phyloP scores from a whole-genome alignment of 2,888 invertebrate species.

The Drosophila siamana region DNA sequence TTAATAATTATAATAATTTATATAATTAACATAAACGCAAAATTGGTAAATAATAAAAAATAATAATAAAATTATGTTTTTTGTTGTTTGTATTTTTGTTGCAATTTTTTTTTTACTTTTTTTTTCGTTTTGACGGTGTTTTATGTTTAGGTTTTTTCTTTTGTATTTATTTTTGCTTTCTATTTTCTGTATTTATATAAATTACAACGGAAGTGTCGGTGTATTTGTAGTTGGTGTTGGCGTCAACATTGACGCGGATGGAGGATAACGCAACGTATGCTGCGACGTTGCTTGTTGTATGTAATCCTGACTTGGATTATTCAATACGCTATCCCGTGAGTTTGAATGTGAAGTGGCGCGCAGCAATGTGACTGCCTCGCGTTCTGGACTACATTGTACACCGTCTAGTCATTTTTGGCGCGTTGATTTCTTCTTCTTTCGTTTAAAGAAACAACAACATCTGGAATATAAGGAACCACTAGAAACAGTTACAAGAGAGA shows the following conservation, averaged over 20 bases:
- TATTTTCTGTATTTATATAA: slow-evolving; percentile 62
- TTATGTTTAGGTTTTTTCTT: slow-evolving; percentile 25
- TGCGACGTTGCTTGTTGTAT: slow-evolving; percentile 86
- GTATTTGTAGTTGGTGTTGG: slow-evolving; percentile 86
- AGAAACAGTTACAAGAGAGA: slow-evolving; percentile 69
- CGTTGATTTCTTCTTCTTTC: slow-evolving; percentile 99
- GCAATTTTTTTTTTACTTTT: slow-evolving; percentile 54
- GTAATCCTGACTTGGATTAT: slow-evolving; percentile 87
- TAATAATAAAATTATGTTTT: slow-evolving; percentile 77
- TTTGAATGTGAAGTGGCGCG: slow-evolving; percentile 89
- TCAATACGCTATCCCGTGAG: slow-evolving; percentile 87
- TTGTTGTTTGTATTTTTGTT: slow-evolving; percentile 51
- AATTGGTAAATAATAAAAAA: slow-evolving; percentile 83
- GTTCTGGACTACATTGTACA: slow-evolving; percentile 88
- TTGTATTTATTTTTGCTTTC: slow-evolving; percentile 22
- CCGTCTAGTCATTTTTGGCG: slow-evolving; percentile 95
- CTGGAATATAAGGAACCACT: slow-evolving; percentile 86
- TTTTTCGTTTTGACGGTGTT: slow-evolving; percentile 53
- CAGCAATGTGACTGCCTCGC: slow-evolving; percentile 88
- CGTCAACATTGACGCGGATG: slow-evolving; percentile 86
- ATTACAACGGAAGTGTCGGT: slow-evolving; percentile 86
- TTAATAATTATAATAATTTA: slow-evolving; percentile 84
- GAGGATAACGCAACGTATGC: slow-evolving; percentile 86
- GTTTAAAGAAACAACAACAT: slow-evolving; percentile 99
- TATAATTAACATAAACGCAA: slow-evolving; percentile 84